Conservation (phyloP, 64 coral and sea anemone genomes). For the Dendrophyllia cribrosa region DNA sequence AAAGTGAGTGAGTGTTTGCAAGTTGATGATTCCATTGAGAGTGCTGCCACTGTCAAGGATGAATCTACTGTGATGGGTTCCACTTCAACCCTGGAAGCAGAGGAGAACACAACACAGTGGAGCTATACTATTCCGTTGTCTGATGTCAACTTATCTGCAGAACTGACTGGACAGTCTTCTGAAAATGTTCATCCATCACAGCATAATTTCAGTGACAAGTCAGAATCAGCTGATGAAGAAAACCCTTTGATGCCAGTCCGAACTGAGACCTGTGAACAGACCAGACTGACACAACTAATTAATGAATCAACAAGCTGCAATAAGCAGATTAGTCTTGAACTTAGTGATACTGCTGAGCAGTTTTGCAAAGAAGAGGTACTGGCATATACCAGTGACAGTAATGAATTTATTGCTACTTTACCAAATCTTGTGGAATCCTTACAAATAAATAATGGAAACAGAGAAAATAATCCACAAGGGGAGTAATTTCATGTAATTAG, state of each 20-base stretch:
- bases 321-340: too few relatives aligned
- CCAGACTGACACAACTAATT: too few relatives aligned
- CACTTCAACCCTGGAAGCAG: not conserved
- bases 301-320: too few relatives aligned
- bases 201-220: not conserved
- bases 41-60: not conserved
- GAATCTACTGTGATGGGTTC: not conserved
- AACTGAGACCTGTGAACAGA: slow-evolving; percentile 6
- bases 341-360: too few relatives aligned
- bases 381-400: too few relatives aligned
- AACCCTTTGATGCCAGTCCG: not conserved
- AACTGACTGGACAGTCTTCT: not conserved
- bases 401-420: too few relatives aligned
- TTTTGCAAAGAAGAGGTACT: too few relatives aligned
- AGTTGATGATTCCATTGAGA: not conserved
- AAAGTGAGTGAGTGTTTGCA: not conserved
- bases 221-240: not conserved
- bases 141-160: not conserved
- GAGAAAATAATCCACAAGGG: too few relatives aligned
- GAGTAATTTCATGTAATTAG: too few relatives aligned
- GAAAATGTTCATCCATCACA: not conserved
- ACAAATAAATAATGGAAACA: too few relatives aligned
- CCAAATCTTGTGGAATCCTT: too few relatives aligned
- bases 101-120: not conserved
- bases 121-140: not conserved